These are phyloP conservation scores for Volucella inanis DNA, from an alignment of 2,888 invertebrate species.

Conservation along the genomic window DNA sequence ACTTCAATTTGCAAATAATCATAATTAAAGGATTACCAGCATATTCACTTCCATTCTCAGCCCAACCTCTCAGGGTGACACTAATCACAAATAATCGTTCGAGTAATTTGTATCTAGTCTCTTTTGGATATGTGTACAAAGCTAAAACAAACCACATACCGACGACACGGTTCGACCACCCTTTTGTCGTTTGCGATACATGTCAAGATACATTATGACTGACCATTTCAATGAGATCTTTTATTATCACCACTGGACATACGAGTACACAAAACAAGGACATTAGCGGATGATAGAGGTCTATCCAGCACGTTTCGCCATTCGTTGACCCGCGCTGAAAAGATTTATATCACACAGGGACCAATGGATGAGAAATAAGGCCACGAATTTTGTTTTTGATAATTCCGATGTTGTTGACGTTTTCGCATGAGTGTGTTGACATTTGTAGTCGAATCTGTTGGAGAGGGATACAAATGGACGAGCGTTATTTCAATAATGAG, in stretches of 20 bases:
- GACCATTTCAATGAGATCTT: not conserved
- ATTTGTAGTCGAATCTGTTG: not conserved
- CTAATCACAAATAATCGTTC: constrained; percentile 57
- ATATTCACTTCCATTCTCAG: constrained; percentile 4
- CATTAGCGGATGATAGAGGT: constrained; percentile 51
- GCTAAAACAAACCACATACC: constrained; percentile 1
- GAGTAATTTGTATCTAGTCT: constrained; percentile 28
- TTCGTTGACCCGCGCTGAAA: constrained; percentile 22
- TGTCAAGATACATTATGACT: constrained; percentile 33
- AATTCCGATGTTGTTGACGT: not conserved
- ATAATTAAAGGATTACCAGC: constrained; percentile 65
- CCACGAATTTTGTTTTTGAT: not conserved
- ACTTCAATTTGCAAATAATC: constrained; percentile 65
- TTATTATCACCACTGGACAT: not conserved
- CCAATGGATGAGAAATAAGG: not conserved
- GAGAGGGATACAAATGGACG: constrained; percentile 1
- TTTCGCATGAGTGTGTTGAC: not conserved
- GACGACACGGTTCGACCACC: not conserved
- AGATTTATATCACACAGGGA: not conserved
- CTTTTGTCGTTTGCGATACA: constrained; percentile 20
- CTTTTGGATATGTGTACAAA: not conserved
- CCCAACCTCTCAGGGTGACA: constrained; percentile 39
- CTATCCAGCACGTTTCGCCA: constrained; percentile 30
- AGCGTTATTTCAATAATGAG: constrained; percentile 48
- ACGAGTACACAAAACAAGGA: constrained; percentile 17